Base-by-base conservation (phyloP, 2,888 invertebrate species). In the Frankliniella intonsa region DNA sequence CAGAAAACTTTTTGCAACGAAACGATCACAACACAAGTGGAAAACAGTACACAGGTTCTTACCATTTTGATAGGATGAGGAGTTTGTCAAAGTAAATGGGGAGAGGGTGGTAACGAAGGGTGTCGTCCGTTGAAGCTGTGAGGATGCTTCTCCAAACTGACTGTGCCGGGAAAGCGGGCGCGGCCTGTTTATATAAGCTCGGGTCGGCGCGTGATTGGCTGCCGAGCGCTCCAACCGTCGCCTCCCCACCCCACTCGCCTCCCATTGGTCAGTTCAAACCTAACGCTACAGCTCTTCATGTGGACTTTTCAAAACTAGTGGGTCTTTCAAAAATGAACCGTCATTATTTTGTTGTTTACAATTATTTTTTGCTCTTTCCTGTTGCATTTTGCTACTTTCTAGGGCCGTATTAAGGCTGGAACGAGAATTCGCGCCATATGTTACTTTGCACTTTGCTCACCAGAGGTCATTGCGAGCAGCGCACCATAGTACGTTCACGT, bases 101-200 rank as follows among this genome's bases (percentile, higher is more conserved):
- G n/a, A 80, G 69, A 82, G 51, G 76, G 51, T 51, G 69, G 12
- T 55, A 69, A 55, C 80, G 69, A 81, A 10, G 80, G 51, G 80
- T 55, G 82, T n/a, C 83, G 55, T 69, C 80, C 80, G 83, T 80
- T 49, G 76, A 55, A 81, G 80, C 81, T 17, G 80, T 82, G 81
- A 83, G 25, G 83, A 69, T 80, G 83, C 81, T 83, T 81, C 81
- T 83, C 81, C 83, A 83, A 80, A 83, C 80, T 76, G 69, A 76
- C 69, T 76, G 69, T 76, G 69, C 25, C 69, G 25, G 69, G 69
- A 76, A 76, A 76, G 69, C 25, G 69, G 25, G 25, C 10, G 69
- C 69, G 69, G 25, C 69, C 22, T 11, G 22, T 7, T 25, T 76
- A 25, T 76, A 76, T 76, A 76, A 76, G 10, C 69, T 76, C 69